phyloP scores from a whole-genome alignment of 1,140 invertebrate genomes.

The Theocolax elegans region DNA sequence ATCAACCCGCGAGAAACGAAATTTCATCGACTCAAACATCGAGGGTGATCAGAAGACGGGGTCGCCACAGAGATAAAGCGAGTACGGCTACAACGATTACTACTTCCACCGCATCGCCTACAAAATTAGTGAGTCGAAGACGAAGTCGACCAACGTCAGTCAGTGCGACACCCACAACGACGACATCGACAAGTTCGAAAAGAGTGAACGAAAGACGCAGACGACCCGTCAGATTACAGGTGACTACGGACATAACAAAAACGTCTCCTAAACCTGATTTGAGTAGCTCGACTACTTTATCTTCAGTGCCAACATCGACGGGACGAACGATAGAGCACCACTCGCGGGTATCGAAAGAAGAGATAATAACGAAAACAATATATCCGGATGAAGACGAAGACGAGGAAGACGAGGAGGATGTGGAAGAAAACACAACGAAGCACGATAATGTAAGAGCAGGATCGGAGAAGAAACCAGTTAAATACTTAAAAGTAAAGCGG shows the following conservation, averaged over 20 bases:
- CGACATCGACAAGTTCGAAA: neutral
- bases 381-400: conserved; percentile 42
- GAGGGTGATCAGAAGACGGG: neutral
- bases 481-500: conserved; percentile 4
- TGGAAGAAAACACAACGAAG: neutral
- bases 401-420: conserved; percentile 18
- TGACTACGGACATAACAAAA: neutral
- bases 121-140: neutral
- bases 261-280: neutral
- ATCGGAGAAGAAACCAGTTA: neutral
- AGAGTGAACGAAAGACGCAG: neutral
- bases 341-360: conserved; percentile 51
- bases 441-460: neutral
- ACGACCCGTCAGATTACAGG: neutral
- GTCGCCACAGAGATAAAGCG: neutral
- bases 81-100: neutral
- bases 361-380: conserved; percentile 51
- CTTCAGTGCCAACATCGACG: conserved; percentile 34
- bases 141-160: conserved; percentile 18
- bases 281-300: neutral
- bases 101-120: neutral
- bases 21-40: neutral
- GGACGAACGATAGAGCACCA: conserved; percentile 43
- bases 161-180: neutral
- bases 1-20: conserved; percentile 8